These are phyloP conservation scores for Lasius fuliginosus DNA, from an alignment of 2,888 invertebrate genomes.

Conservation along the genomic window DNA sequence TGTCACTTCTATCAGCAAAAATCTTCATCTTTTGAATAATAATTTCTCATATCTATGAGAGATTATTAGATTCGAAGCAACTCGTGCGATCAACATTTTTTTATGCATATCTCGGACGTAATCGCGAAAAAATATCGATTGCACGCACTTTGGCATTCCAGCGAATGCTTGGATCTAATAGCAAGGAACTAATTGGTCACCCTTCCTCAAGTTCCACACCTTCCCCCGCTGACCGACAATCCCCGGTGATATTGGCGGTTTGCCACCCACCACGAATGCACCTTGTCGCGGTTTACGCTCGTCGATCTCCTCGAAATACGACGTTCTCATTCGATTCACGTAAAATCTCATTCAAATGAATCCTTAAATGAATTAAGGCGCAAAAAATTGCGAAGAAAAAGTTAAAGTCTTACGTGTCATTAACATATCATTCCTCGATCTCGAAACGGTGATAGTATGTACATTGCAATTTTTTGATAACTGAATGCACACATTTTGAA, in stretches of 20 bases:
- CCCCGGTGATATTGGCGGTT: slow-evolving; percentile 71
- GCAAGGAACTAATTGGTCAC: slow-evolving; percentile 73
- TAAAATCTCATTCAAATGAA: slow-evolving; percentile 10
- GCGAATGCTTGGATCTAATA: slow-evolving; percentile 62
- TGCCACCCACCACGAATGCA: slow-evolving; percentile 66
- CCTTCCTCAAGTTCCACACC: slow-evolving; percentile 41
- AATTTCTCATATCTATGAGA: not conserved
- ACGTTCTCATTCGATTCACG: slow-evolving; percentile 56
- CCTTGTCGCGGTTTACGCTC: slow-evolving; percentile 60
- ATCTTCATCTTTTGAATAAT: not conserved
- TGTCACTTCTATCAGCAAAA: not conserved
- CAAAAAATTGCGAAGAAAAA: not conserved
- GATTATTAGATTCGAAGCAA: not conserved
- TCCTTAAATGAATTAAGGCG: slow-evolving; percentile 53
- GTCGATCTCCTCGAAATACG: slow-evolving; percentile 56
- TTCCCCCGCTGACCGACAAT: slow-evolving; percentile 54
- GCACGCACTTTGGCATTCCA: slow-evolving; percentile 11
- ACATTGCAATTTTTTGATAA: not conserved
- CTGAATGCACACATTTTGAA: not conserved
- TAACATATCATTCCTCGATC: not conserved
- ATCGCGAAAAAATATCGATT: slow-evolving; percentile 26
- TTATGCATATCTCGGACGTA: not conserved
- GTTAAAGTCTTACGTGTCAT: not conserved
- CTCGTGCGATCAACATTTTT: slow-evolving; percentile 1
- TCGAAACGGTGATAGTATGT: not conserved